Conservation (phyloP, 2,113 vertebrate species). For the Herpetotheres cachinnans region DNA sequence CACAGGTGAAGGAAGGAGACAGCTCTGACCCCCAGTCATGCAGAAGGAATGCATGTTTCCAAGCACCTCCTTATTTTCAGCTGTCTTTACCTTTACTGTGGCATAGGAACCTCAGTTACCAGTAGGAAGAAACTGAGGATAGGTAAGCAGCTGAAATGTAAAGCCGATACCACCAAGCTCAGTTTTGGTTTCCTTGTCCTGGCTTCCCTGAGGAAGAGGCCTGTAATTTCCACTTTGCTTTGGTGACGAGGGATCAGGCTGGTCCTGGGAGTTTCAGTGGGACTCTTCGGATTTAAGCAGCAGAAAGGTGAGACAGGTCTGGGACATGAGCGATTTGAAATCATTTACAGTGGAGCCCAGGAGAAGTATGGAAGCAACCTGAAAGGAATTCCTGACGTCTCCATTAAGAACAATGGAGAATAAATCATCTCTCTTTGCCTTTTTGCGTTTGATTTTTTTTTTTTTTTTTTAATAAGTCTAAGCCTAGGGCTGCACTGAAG, state of each 20-base stretch:
- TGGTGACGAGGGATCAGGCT: neutral
- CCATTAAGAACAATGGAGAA: neutral
- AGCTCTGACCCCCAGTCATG: fast-evolving
- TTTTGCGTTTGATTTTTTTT: neutral
- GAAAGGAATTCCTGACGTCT: neutral
- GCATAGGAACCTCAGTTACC: neutral
- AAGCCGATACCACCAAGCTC: neutral
- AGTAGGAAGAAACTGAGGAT: neutral
- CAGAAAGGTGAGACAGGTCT: neutral
- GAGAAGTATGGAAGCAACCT: neutral
- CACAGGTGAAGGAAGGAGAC: neutral
- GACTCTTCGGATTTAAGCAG: neutral
- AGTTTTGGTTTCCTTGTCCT: neutral
- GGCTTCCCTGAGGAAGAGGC: neutral
- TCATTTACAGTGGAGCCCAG: neutral
- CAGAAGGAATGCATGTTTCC: neutral
- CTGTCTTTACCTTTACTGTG: neutral
- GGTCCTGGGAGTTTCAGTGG: neutral
- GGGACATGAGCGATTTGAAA: neutral
- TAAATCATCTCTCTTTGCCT: neutral
- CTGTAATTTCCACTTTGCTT: neutral
- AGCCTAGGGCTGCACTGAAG: neutral
- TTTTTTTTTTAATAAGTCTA: neutral
- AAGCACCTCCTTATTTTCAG: neutral
- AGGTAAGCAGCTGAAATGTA: neutral